Percentiles rank a stretch among this genome's conserved stretches.
phyloP scores from a whole-genome alignment of 2,797 vertebrate species.

The Knipowitschia caucasica region DNA sequence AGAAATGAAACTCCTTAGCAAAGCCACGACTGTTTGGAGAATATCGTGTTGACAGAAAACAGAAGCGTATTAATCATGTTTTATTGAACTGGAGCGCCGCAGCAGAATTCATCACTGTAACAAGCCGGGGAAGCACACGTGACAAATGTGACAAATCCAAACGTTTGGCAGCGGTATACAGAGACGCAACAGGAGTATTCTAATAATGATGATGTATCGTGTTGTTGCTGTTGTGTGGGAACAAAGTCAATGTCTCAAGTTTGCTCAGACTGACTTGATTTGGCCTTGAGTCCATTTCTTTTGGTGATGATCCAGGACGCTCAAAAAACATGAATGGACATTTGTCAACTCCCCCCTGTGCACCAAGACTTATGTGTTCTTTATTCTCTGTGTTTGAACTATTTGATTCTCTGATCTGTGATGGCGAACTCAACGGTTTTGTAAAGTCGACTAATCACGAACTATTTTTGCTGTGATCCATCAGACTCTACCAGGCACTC shows the following conservation, averaged over 20 bases:
- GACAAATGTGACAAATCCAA: conserved; percentile 48
- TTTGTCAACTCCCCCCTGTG: too few relatives aligned
- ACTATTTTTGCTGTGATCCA: too few relatives aligned
- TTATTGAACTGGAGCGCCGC: conserved; percentile 46
- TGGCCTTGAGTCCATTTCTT: background rate
- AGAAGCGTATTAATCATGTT: conserved; percentile 47
- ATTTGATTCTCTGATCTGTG: too few relatives aligned
- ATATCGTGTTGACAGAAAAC: conserved; percentile 25
- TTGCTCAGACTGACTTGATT: conserved; percentile 10
- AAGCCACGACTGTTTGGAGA: conserved; percentile 12
- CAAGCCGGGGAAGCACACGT: conserved; percentile 39
- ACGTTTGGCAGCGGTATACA: conserved; percentile 44
- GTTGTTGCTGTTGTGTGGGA: too few relatives aligned
- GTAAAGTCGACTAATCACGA: too few relatives aligned
- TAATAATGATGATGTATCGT: conserved; percentile 51
- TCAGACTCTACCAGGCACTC: too few relatives aligned
- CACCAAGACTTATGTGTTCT: too few relatives aligned
- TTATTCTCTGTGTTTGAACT: too few relatives aligned
- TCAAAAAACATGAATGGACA: too few relatives aligned
- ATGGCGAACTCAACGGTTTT: too few relatives aligned
- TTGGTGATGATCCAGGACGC: too few relatives aligned
- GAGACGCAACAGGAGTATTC: conserved; percentile 26
- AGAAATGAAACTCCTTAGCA: too few relatives aligned
- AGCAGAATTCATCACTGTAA: conserved; percentile 34
- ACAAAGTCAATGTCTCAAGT: conserved; percentile 29